Conservation (phyloP, 2,797 vertebrate genomes). For the Crenichthys baileyi region DNA sequence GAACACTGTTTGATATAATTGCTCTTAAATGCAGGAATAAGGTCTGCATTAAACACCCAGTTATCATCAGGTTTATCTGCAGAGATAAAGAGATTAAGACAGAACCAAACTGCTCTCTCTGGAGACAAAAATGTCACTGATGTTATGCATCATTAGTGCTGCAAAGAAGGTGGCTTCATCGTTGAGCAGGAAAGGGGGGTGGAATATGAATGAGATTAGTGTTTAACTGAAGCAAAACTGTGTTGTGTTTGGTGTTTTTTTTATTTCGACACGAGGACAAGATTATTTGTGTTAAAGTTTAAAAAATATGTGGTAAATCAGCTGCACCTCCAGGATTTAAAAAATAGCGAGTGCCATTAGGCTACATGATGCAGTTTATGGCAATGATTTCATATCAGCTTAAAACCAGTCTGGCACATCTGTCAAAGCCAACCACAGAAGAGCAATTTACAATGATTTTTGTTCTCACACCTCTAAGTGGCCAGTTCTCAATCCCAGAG, state of each 20-base stretch:
- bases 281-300: not conserved
- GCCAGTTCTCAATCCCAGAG: constrained; percentile 54
- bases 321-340: constrained; percentile 3
- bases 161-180: constrained; percentile 20
- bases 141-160: constrained; percentile 44
- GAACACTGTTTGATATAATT: constrained; percentile 18
- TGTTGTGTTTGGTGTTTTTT: not conserved
- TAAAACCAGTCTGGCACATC: constrained; percentile 51
- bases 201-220: constrained; percentile 21
- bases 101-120: constrained; percentile 24
- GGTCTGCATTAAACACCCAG: constrained; percentile 6
- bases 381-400: constrained; percentile 31
- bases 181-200: constrained; percentile 8
- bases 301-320: not conserved
- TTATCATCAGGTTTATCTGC: constrained; percentile 29
- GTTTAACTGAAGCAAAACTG: constrained; percentile 20
- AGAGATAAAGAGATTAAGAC: constrained; percentile 39
- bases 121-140: constrained; percentile 37
- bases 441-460: constrained; percentile 59
- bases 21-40: constrained; percentile 17
- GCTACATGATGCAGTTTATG: constrained; percentile 1
- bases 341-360: not conserved
- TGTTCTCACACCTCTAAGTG: constrained; percentile 64
- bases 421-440: constrained; percentile 37
- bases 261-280: not conserved